Base-by-base conservation (phyloP, 2,888 invertebrate species). In the Venustoraphidia nigricollis region DNA sequence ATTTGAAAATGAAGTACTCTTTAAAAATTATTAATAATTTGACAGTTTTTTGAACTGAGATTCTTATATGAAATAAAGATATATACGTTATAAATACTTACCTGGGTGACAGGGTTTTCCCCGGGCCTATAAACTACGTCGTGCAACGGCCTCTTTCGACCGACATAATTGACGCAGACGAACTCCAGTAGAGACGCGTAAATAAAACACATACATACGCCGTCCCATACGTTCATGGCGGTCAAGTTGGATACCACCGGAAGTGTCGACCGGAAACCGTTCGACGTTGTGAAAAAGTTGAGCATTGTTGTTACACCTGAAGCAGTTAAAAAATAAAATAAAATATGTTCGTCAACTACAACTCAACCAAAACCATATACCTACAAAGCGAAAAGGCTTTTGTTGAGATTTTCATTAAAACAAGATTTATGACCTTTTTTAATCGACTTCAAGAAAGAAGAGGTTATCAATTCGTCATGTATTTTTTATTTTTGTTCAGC, bases 181-280 rank as follows among this genome's bases (percentile, higher is more conserved):
- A 93, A 93, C 70, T 93, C 93, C 59, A 93, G 76, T 51, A 93
- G 77, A 46, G 91, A 91, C 51, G 92, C 92, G 72, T 93, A 93
- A 67, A 93, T 93, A 76, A 93, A 93, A 69, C 91, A 92, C 92
- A 92, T 92, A 68, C 92, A 92, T 55, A 93, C 93, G 51, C 92
- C 92, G 66, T 93, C 93, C 93, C 93, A 93, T 46, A 93, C 89
- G 71, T 93, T 93, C 92, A 93, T 93, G 41, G 93, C 93, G 48
- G 91, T 91, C 60, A 93, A 69, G 69, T 93, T 92, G 47, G 92
- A 92, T 53, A 93, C 93, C 58, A 93, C 92, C 17, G 93, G 93
- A 62, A 93, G 73, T 46, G 91, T 92, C 59, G 88, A 87, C 62
- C 90, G 83, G 72, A 90, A 90, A 61, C 89, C 88, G 66, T 89